Evolutionary conservation across 2,797 vertebrate species (phyloP).

Genomic region (Synanceia verrucosa): DNA sequence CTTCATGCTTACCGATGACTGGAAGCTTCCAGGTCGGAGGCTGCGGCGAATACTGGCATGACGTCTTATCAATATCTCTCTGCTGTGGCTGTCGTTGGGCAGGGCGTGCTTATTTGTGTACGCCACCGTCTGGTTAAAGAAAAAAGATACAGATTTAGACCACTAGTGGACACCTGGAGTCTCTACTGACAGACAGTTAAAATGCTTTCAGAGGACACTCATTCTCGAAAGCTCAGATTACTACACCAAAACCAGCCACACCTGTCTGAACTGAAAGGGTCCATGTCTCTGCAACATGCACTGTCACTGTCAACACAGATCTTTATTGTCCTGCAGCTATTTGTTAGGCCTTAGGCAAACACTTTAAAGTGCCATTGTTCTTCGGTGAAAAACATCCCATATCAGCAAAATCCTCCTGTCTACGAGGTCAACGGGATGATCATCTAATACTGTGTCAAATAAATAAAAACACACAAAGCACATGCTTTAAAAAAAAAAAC

Average conservation of each 20-base stretch:
- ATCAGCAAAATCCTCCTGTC: neutral
- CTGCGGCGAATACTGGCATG: constrained; percentile 90
- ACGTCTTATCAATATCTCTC: constrained; percentile 94
- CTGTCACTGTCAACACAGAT: neutral
- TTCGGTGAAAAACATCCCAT: neutral
- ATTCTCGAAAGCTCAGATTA: constrained; percentile 48
- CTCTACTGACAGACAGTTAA: neutral
- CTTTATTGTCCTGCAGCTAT: constrained; percentile 1
- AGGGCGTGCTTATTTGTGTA: constrained; percentile 90
- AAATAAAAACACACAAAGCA: neutral
- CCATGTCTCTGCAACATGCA: neutral
- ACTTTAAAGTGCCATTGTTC: constrained; percentile 1
- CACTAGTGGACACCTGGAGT: neutral
- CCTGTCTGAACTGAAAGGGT: constrained; percentile 32
- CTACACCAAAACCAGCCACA: constrained; percentile 52
- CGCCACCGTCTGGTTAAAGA: constrained; percentile 86
- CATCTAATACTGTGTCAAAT: neutral
- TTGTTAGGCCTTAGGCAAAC: constrained; percentile 22
- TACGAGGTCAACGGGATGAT: neutral
- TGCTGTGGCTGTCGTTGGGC: constrained; percentile 87
- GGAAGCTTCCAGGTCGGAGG: constrained; percentile 80
- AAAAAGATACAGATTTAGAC: neutral
- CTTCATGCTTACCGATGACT: constrained; percentile 59
- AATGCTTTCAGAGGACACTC: constrained; percentile 9
- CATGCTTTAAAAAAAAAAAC: neutral